Evolutionary conservation across 2,113 vertebrate species (phyloP).

Genomic region (Anarrhichthys ocellatus): DNA sequence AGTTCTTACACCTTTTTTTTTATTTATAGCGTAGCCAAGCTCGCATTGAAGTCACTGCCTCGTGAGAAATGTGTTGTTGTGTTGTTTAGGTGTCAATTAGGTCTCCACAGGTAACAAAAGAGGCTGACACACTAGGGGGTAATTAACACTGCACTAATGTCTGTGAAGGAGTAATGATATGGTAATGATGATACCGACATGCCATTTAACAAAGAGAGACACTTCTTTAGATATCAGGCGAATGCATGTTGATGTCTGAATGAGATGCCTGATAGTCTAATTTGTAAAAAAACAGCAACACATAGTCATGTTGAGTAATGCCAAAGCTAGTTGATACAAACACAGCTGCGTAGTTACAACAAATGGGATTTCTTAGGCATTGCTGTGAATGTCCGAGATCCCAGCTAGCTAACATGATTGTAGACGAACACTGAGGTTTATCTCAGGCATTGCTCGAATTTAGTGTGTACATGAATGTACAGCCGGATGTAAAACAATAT

Average conservation of each 20-base stretch:
- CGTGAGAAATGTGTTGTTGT: constrained; percentile 39
- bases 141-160: constrained; percentile 42
- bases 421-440: not conserved
- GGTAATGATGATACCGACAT: constrained; percentile 14
- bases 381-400: not conserved
- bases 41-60: constrained; percentile 26
- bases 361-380: not conserved
- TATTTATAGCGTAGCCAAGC: constrained; percentile 15
- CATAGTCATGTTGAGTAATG: not conserved
- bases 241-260: not conserved
- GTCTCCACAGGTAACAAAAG: constrained; percentile 50
- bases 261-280: not conserved
- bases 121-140: constrained; percentile 51
- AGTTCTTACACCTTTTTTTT: constrained; percentile 20
- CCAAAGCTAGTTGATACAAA: not conserved
- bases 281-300: not conserved
- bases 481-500: constrained; percentile 1
- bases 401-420: not conserved
- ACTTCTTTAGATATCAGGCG: not conserved
- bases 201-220: not conserved
- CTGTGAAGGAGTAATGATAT: constrained; percentile 37
- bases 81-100: constrained; percentile 58
- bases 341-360: not conserved
- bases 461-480: not conserved
- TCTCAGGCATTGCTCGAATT: not conserved